phyloP scores from a whole-genome alignment of 2,113 vertebrate genomes.

The Ellobius talpinus region DNA sequence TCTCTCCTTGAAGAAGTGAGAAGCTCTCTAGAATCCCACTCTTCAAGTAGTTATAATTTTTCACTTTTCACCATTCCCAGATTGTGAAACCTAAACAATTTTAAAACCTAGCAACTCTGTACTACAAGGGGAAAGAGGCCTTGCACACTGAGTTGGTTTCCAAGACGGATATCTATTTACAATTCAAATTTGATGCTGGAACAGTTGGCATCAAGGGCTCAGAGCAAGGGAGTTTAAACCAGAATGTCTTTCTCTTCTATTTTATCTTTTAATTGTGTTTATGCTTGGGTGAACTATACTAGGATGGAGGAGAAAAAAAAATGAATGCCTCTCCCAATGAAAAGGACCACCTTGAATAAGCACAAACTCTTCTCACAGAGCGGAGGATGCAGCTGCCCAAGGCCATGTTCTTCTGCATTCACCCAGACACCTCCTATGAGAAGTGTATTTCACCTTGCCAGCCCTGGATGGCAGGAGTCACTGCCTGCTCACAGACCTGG shows the following conservation, averaged over 20 bases:
- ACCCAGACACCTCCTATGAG: background rate
- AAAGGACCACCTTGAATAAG: background rate
- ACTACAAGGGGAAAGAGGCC: constrained; percentile 56
- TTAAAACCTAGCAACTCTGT: constrained; percentile 71
- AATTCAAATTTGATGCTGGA: constrained; percentile 75
- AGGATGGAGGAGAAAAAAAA: background rate
- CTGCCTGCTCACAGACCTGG: background rate
- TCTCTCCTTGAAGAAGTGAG: background rate
- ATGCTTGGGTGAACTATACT: background rate
- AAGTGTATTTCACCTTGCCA: background rate
- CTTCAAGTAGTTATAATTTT: constrained; percentile 62
- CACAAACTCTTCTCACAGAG: background rate
- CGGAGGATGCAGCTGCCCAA: background rate
- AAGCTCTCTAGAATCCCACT: background rate
- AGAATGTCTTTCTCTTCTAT: constrained; percentile 42
- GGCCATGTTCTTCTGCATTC: background rate
- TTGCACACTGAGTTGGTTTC: constrained; percentile 53
- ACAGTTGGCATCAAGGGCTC: constrained; percentile 64
- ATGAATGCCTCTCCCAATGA: no score
- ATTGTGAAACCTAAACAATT: constrained; percentile 62
- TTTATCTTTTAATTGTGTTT: constrained; percentile 56
- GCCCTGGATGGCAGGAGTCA: background rate
- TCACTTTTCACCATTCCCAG: constrained; percentile 36
- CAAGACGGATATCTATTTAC: constrained; percentile 77
- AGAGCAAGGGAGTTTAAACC: constrained; percentile 63